A percentile compares a stretch with the other conserved stretches of the same genome.
Evolutionary conservation across 2,888 invertebrate species (phyloP).

Genomic region (Chymomyza procnemis): DNA sequence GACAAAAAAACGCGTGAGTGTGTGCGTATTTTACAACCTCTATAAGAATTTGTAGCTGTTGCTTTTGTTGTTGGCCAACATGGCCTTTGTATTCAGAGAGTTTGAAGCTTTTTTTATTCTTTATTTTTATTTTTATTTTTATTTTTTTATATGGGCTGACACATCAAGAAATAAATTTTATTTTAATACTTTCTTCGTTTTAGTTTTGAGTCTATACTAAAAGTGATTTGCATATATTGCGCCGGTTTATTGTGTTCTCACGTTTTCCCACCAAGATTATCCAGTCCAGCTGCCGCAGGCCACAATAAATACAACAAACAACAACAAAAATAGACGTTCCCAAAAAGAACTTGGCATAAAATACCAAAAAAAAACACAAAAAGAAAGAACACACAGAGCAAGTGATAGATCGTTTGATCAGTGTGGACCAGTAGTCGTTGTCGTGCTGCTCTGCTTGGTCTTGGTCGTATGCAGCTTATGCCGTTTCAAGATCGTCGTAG

Average conservation of each 20-base stretch:
- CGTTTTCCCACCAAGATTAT: slow-evolving; percentile 69
- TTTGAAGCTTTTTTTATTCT: neutral
- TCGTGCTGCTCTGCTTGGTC: too few relatives aligned
- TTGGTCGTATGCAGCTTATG: neutral
- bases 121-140: slow-evolving; percentile 11
- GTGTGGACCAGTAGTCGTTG: slow-evolving; percentile 9
- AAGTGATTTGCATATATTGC: slow-evolving; percentile 66
- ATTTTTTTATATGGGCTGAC: slow-evolving; percentile 22
- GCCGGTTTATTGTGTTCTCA: slow-evolving; percentile 50
- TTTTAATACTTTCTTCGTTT: slow-evolving; percentile 73
- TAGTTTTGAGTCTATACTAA: slow-evolving; percentile 48
- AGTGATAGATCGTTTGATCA: slow-evolving; percentile 55
- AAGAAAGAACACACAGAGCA: slow-evolving; percentile 10
- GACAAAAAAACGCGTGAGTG: slow-evolving; percentile 11
- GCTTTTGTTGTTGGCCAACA: slow-evolving; percentile 64
- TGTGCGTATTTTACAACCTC: slow-evolving; percentile 52
- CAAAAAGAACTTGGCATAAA: neutral
- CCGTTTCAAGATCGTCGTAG: neutral
- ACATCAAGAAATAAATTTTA: slow-evolving; percentile 66
- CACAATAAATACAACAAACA: neutral
- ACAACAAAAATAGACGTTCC: neutral
- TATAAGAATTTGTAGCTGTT: slow-evolving; percentile 34
- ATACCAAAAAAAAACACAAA: too few relatives aligned
- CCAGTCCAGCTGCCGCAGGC: slow-evolving; percentile 25
- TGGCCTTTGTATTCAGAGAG: slow-evolving; percentile 59